A percentile compares a stretch with the other conserved stretches of the same genome.
These are phyloP conservation scores for Phallusia fumigata DNA, from an alignment of 23 tunicate genomes.

Conservation along the genomic window DNA sequence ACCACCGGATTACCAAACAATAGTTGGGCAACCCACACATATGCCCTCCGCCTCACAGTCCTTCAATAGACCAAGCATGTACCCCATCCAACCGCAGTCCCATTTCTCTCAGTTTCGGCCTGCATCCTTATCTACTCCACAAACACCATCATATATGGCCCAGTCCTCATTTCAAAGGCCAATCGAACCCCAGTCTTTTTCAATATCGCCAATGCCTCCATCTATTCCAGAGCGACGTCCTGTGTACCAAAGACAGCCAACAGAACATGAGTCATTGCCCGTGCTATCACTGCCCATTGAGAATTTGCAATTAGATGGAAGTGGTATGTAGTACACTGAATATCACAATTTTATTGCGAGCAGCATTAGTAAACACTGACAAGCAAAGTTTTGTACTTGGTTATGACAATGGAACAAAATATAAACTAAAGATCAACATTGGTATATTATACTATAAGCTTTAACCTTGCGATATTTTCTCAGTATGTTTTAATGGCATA, in stretches of 20 bases:
- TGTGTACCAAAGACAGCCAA: slow-evolving; percentile 39
- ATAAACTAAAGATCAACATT: no score
- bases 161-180: not conserved
- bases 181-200: not conserved
- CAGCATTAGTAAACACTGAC: not conserved
- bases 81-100: not conserved
- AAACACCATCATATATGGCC: not conserved
- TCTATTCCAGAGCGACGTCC: not conserved
- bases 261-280: slow-evolving; percentile 69
- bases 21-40: not conserved
- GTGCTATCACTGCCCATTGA: not conserved
- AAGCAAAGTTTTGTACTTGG: not conserved
- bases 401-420: no score
- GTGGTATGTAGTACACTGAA: not conserved
- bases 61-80: not conserved
- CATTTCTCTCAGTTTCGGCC: not conserved
- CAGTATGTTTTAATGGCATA: no score
- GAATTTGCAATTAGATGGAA: not conserved
- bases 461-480: no score
- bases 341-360: not conserved
- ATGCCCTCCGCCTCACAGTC: not conserved
- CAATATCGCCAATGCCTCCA: slow-evolving; percentile 5
- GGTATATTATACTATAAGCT: no score
- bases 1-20: slow-evolving; percentile 24
- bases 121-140: not conserved